Evolutionary conservation across 2,113 vertebrate genomes (phyloP), one percentile per base, ranked within the genome.

Genomic region (Phoxinus phoxinus): DNA sequence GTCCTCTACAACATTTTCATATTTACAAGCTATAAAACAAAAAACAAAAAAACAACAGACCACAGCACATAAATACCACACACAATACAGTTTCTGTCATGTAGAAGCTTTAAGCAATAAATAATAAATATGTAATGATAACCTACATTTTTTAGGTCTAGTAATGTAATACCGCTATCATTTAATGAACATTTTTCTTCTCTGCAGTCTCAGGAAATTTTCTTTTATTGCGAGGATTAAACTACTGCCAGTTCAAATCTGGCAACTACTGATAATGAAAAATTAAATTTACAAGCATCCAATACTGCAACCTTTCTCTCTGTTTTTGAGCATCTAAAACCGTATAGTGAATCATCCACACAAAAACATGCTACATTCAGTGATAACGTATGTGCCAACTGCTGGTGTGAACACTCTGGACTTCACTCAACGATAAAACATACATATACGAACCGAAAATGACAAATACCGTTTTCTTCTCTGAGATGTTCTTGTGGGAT

Each of bases 101-200:
- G 61, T 12, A 81, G 8, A 48, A 48, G n/a, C 21, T 59, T 35
- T n/a, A 81, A 61, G n/a, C 9, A 81, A 81, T 81, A 67, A 81
- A 81, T 61, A 80, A 80, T 81, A 81, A 81, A 81, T 81, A 81
- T 81, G 79, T 23, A 27, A 81, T 25, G 41, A 30, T 13, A 35
- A 61, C 23, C 32, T 79, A 30, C 25, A 53, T 44, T 44, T 79
- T 79, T 61, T 25, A 61, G 35, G 21, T 61, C 23, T n/a, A 3
- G 12, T 25, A 25, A 27, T 27, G 53, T 37, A 44, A 17, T 10
- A 30, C 44, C 25, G 6, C n/a, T 48, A 51, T 51, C 25, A 19
- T 76, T 76, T 30, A 51, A 27, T 37, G 35, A 79, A 44, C 35
- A 19, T 17, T 59, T 79, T 41, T 59, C 6, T 32, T 23, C 35